A percentile compares a stretch with the other conserved stretches of the same genome.
Conservation (phyloP, 2,113 vertebrate genomes). For the Crotophaga sulcirostris region DNA sequence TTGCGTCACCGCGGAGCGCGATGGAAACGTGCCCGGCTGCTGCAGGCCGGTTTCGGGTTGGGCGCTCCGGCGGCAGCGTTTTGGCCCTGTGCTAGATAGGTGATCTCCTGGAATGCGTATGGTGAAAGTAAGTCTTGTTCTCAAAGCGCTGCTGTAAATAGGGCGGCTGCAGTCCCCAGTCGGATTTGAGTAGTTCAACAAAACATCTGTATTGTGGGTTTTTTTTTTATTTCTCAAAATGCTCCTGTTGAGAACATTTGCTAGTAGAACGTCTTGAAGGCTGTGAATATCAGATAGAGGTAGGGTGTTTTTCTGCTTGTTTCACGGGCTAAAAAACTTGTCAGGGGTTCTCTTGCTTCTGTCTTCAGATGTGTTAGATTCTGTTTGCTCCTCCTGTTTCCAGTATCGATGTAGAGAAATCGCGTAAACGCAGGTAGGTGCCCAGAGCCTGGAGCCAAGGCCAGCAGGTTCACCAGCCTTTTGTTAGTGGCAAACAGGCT, state of each 20-base stretch:
- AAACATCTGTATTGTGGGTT: fast-evolving
- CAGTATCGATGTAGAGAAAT: background rate
- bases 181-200: background rate
- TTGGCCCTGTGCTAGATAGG: fast-evolving
- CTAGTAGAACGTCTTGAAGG: background rate
- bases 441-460: background rate
- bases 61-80: fast-evolving
- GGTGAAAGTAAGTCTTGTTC: background rate
- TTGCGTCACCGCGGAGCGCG: too few relatives aligned
- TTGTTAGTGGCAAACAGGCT: background rate
- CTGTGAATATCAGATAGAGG: background rate
- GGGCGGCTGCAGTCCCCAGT: background rate
- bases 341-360: background rate
- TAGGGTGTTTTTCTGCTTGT: background rate
- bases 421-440: fast-evolving
- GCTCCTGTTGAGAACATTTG: background rate
- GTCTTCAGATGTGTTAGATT: background rate
- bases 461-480: background rate
- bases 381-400: background rate
- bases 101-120: fast-evolving
- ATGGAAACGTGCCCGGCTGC: background rate
- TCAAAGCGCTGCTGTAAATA: background rate
- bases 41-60: background rate
- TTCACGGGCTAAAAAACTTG: background rate
- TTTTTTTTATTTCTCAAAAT: background rate